Base-by-base conservation (phyloP, 2,113 vertebrate species). In the Orcinus orca region DNA sequence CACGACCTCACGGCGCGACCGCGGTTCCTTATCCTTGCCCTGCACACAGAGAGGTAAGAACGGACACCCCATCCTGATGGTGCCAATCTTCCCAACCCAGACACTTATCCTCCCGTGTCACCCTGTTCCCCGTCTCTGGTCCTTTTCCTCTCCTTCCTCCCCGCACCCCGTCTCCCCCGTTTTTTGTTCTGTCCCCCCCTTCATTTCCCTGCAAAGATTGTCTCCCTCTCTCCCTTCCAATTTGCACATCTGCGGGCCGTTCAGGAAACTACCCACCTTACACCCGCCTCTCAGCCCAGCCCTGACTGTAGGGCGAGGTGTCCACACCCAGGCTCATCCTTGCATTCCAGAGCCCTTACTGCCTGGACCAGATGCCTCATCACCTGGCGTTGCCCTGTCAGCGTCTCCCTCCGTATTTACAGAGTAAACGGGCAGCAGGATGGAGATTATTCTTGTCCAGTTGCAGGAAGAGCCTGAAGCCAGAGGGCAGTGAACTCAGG, bases 1-100 rank as follows among this genome's bases (percentile, higher is more conserved):
- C n/a, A 2, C 12, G 3, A 2, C 3, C 7, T 29, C 2, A 13
- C 0, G 25, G 21, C 26, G 1, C 0, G 20, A 65, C 1, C 1
- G 0, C 3, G 3, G 17, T 8, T 65, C 12, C 26, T 38, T 21
- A 11, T 2, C 18, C 81, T 21, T 44, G 38, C 38, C 81, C 29
- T 4, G 6, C 29, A 3, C 3, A 8, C 6, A 26, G 2, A 9
- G 58, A 62, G 5, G 7, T 3, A 26, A 3, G 8, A 15, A 62
- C 10, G 29, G 13, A 47, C 26, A 31, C 41, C 29, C 41, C 25
- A 21, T n/a, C 17, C 41, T 36, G 38, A 10, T 13, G 29, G 23
- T 14, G 29, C 8, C 5, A 0, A 65, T 29, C 29, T 13, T 31
- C 12, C 29, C 63, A 31, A 29, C 63, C 63, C 26, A 31, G 60